Evolutionary conservation across 2,888 invertebrate species (phyloP).

Genomic region (Seira musarum): DNA sequence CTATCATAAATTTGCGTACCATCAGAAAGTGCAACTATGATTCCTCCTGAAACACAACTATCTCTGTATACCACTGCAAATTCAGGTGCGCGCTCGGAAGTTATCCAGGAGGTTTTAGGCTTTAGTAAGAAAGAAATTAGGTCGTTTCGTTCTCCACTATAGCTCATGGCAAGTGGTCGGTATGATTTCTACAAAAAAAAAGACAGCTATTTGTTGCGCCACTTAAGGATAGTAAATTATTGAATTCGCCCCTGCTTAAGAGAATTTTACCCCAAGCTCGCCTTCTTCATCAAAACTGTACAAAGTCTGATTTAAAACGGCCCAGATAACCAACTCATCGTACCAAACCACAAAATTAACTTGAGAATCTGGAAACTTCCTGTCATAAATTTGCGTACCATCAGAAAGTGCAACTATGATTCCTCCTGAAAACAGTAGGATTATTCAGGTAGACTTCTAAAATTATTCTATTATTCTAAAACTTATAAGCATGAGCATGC

Average conservation of each 20-base stretch:
- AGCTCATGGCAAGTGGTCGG: conserved; percentile 8
- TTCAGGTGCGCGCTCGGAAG: conserved; percentile 15
- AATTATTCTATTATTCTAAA: background rate
- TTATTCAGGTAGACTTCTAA: background rate
- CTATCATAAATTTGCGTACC: background rate
- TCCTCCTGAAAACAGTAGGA: conserved; percentile 15
- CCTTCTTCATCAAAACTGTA: conserved; percentile 30
- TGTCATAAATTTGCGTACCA: conserved; percentile 38
- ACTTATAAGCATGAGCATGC: too few relatives aligned
- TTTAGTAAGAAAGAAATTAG: conserved; percentile 24
- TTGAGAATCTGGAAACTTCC: conserved; percentile 41
- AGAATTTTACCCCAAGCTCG: conserved; percentile 40
- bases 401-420: conserved; percentile 21
- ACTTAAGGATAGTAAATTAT: too few relatives aligned
- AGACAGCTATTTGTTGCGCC: too few relatives aligned
- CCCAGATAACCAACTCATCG: conserved; percentile 29
- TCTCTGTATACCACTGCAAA: conserved; percentile 32
- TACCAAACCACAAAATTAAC: conserved; percentile 36
- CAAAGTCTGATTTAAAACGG: conserved; percentile 16
- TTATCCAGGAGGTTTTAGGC: conserved; percentile 40
- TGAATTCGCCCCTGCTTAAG: too few relatives aligned
- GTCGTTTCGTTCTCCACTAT: conserved; percentile 1
- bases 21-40: background rate
- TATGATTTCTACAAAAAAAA: conserved; percentile 14
- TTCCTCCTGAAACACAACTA: conserved; percentile 36